phyloP scores from a whole-genome alignment of 2,797 vertebrate species.

The Loriculus beryllinus region DNA sequence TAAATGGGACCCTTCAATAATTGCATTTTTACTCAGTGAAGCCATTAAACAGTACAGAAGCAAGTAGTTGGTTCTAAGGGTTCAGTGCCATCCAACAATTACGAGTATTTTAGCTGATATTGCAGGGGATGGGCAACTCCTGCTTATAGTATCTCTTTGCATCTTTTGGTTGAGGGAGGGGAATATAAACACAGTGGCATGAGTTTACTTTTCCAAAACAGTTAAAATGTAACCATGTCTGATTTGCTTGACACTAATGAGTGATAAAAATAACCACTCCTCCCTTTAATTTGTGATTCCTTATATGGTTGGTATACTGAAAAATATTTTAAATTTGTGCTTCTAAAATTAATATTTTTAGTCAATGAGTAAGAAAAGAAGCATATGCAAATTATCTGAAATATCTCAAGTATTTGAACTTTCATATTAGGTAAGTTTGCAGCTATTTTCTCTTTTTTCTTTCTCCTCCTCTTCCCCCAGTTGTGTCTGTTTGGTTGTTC shows the following conservation, averaged over 20 bases:
- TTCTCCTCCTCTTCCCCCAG: accelerated
- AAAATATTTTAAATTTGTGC: conserved; percentile 1
- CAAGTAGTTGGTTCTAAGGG: neutral
- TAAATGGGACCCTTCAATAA: neutral
- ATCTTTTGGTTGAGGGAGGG: neutral
- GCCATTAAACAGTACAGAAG: neutral
- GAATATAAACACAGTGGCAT: neutral
- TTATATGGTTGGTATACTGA: neutral
- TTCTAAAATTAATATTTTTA: conserved; percentile 27
- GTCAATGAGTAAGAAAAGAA: neutral
- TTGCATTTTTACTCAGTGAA: neutral
- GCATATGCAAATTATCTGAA: neutral
- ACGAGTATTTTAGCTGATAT: neutral
- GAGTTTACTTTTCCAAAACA: neutral
- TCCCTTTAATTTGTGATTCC: neutral
- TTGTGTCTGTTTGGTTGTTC: neutral
- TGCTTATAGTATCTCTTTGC: neutral
- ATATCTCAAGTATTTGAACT: neutral
- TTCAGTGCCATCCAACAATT: neutral
- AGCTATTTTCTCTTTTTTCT: neutral
- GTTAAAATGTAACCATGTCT: neutral
- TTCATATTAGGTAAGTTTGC: neutral
- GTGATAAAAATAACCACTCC: neutral
- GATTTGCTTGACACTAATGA: neutral
- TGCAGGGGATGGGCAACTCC: neutral